A percentile compares a stretch with the other conserved stretches of the same genome.
Evolutionary conservation across 2,888 invertebrate genomes (phyloP).

Genomic region (Zootermopsis nevadensis): DNA sequence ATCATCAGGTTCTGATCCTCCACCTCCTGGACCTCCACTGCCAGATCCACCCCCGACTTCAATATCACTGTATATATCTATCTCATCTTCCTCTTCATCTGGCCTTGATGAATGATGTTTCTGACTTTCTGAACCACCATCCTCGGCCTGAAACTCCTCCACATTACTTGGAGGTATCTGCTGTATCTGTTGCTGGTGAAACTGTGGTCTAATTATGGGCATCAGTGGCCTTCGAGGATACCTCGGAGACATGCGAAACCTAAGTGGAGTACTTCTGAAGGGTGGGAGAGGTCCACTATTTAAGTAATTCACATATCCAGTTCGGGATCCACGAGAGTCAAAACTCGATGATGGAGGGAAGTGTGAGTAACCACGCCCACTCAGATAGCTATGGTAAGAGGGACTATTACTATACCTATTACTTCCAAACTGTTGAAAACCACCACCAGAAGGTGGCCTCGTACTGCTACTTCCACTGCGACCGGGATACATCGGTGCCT

Average conservation of each 20-base stretch:
- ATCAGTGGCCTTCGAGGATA: constrained; percentile 48
- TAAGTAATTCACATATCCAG: constrained; percentile 52
- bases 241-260: constrained; percentile 54
- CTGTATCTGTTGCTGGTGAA: constrained; percentile 19
- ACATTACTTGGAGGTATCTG: constrained; percentile 49
- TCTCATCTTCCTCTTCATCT: constrained; percentile 61
- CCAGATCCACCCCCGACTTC: constrained; percentile 60
- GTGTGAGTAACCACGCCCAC: constrained; percentile 40
- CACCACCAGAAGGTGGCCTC: constrained; percentile 38
- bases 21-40: constrained; percentile 30
- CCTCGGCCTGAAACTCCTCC: constrained; percentile 50
- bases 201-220: constrained; percentile 17
- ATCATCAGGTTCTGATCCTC: constrained; percentile 42
- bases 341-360: constrained; percentile 54
- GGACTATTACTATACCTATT: constrained; percentile 58
- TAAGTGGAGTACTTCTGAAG: constrained; percentile 54
- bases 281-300: constrained; percentile 44
- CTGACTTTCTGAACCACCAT: constrained; percentile 36
- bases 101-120: not conserved
- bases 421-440: constrained; percentile 56
- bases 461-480: constrained; percentile 29
- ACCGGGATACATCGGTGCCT: constrained; percentile 74
- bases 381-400: constrained; percentile 27
- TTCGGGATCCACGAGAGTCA: constrained; percentile 60
- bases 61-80: constrained; percentile 74